A percentile compares a stretch with the other conserved stretches of the same genome.
phyloP scores from a whole-genome alignment of 2,113 vertebrate genomes.

The Oxygymnocypris stewartii region DNA sequence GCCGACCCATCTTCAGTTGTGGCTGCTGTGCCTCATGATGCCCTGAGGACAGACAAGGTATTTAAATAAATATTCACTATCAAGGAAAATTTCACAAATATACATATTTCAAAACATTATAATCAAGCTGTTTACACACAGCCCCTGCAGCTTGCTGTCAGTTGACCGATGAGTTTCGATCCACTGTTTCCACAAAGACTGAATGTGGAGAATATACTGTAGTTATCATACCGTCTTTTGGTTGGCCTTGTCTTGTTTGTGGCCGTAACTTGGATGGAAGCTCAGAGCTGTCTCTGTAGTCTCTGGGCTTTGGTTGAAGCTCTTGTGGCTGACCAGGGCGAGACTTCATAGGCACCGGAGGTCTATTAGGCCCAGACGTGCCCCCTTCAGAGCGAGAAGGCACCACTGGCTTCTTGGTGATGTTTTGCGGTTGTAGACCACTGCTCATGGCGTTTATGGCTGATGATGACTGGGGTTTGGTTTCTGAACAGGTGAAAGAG shows the following conservation, averaged over 20 bases:
- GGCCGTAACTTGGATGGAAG: conserved; percentile 75
- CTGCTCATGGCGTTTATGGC: not conserved
- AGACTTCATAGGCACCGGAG: conserved; percentile 83
- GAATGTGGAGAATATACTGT: not conserved
- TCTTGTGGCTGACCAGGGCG: conserved; percentile 77
- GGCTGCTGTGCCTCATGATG: conserved; percentile 60
- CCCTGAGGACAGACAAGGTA: conserved; percentile 50
- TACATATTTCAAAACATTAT: not conserved
- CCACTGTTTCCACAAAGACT: not conserved
- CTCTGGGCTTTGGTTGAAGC: conserved; percentile 72
- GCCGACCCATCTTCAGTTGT: conserved; percentile 62
- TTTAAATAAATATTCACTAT: not conserved
- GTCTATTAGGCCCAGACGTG: conserved; percentile 66
- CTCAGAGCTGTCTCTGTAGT: conserved; percentile 85
- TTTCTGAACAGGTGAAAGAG: conserved; percentile 84
- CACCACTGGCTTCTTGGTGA: conserved; percentile 80
- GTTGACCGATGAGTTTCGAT: not conserved
- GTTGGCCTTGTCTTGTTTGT: conserved; percentile 62
- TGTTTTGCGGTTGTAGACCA: conserved; percentile 51
- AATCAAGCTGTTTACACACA: not conserved
- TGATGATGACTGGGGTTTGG: conserved; percentile 68
- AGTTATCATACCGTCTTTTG: conserved; percentile 65
- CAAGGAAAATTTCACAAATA: not conserved
- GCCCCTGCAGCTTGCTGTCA: not conserved
- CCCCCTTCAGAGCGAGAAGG: conserved; percentile 81